phyloP scores from a whole-genome alignment of 1,140 invertebrate species.

The Acromyrmex echinatior region DNA sequence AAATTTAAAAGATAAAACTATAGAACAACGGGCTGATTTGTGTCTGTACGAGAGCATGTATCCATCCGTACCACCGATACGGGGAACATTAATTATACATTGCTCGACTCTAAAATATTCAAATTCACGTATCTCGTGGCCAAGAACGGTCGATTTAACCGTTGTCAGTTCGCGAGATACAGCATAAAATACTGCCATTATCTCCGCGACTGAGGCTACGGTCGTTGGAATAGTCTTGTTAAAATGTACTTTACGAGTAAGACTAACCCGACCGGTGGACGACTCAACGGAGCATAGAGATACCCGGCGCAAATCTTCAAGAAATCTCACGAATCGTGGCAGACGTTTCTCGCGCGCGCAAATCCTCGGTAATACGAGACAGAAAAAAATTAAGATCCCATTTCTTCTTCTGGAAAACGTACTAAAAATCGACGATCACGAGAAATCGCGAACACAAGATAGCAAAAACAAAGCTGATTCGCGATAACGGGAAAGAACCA shows the following conservation, averaged over 20 bases:
- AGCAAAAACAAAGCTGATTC: neutral
- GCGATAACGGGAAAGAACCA: conserved; percentile 38
- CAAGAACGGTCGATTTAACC: conserved; percentile 55
- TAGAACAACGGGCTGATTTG: too few species aligned
- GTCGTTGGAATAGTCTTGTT: conserved; percentile 40
- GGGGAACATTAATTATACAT: conserved; percentile 44
- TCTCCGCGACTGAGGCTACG: conserved; percentile 9
- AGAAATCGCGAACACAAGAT: conserved; percentile 9
- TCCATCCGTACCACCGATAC: neutral
- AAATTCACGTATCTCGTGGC: conserved; percentile 38
- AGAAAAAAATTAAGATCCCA: conserved; percentile 13
- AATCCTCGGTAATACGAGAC: conserved; percentile 20
- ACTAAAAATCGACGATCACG: conserved; percentile 18
- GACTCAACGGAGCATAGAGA: conserved; percentile 12
- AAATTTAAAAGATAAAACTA: neutral
- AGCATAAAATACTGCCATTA: conserved; percentile 51
- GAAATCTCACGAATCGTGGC: conserved; percentile 45
- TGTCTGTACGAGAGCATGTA: neutral
- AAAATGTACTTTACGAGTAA: conserved; percentile 54
- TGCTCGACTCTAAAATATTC: conserved; percentile 38
- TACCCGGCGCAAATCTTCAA: conserved; percentile 1
- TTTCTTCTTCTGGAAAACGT: conserved; percentile 5
- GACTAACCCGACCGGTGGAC: conserved; percentile 11
- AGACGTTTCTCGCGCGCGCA: conserved; percentile 5
- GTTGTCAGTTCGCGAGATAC: conserved; percentile 47